Evolutionary conservation across 2,888 invertebrate genomes (phyloP), one percentile per base, ranked within the genome.

Genomic region (Pseudeuparius sepicola): DNA sequence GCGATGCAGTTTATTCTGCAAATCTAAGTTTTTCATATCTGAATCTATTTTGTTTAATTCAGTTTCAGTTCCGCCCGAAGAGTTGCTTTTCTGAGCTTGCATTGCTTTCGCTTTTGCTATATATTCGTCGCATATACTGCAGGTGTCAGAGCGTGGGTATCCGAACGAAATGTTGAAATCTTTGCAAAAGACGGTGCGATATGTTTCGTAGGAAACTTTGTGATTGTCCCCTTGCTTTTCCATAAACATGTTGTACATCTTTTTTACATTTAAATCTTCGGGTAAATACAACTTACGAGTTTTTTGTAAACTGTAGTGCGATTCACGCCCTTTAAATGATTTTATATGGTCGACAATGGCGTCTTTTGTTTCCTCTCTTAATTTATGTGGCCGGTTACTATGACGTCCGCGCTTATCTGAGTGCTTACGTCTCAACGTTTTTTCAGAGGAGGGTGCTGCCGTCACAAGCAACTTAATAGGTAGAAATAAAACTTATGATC

Each of bases 221-320:
- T 14, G 16, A n/a, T n/a, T n/a, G n/a, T 15, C 17, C 16, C 37
- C 36, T 36, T 40, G 25, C 34, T 35, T 30, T 17, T 44, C 41
- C 24, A 28, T 12, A 29, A 42, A 46, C 42, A 47, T 37, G 23
- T 34, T 16, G 29, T 34, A 40, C 41, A 46, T 47, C 38, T 49
- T 39, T 17, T 64, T 27, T 72, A 63, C 13, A 24, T 39, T 39
- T 7, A 39, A n/a, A 7, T 35, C 31, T n/a, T 35, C 35, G 11
- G 35, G 16, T 5, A 39, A 14, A n/a, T n/a, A n/a, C n/a, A n/a
- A n/a, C n/a, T n/a, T n/a, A n/a, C n/a, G n/a, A n/a, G n/a, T n/a
- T n/a, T n/a, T n/a, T n/a, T n/a, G n/a, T n/a, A n/a, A n/a, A n/a
- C n/a, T n/a, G n/a, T n/a, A n/a, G n/a, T n/a, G n/a, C n/a, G n/a